Base-by-base conservation (phyloP, 2,888 invertebrate species). In the Melanchra persicariae region DNA sequence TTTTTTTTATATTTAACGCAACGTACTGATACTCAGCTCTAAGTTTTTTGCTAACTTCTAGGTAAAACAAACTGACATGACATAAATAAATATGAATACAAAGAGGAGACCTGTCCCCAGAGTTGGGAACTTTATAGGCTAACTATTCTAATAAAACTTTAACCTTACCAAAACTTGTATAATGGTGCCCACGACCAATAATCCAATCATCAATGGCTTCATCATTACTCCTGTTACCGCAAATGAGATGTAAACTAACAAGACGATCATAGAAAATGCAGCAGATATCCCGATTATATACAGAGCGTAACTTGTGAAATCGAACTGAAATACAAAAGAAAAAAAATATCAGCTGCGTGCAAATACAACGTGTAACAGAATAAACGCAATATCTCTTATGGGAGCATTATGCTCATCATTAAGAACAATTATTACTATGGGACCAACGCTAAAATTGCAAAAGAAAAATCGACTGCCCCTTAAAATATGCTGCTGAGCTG, bases 131-230 rank as follows among this genome's bases (percentile, higher is more conserved):
- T 34, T 34, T 8, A 34, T 40, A 40, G 15, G 40, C 49, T 22
- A n/a, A 24, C 10, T 49, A 22, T 22, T 22, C 17, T 19, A 52
- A 26, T 4, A 17, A 26, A 17, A 51, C 17, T 30, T n/a, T n/a
- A n/a, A 43, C 60, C 81, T 78, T 58, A 81, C 81, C 72, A 69
- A 68, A 40, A 54, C 22, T 54, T 81, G 82, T 68, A 81, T 47
- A 7, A 81, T 3, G 0, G 79, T 74, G 26, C 69, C 71, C 10
- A 78, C 19, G 8, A 52, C 9, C 30, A 81, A 24, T 26, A 82
- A 4, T 3, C 8, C n/a, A 0, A 81, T 26, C 2, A 63, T 0
- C 9, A 72, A 0, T 0, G 82, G 74, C 8, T 73, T 82, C 66
- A 78, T 63, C 34, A 74, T 22, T 7, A 5, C 17, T 1, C 74